Conservation (phyloP, 2,888 invertebrate genomes). For the Netelia melanura region DNA sequence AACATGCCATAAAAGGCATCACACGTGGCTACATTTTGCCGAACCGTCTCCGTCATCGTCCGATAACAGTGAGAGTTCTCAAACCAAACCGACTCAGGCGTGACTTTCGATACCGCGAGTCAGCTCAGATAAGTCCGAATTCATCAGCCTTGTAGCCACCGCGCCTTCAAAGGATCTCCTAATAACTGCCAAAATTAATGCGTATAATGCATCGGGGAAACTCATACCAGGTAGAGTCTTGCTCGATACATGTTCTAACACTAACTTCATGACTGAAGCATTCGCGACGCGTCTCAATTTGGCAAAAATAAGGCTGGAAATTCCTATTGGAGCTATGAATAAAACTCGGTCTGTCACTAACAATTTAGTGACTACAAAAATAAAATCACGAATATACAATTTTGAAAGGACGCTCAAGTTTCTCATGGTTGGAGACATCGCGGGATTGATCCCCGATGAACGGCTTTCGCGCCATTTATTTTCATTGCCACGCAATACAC, state of each 20-base stretch:
- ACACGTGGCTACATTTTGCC: background rate
- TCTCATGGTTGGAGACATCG: constrained; percentile 41
- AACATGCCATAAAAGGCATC: no score
- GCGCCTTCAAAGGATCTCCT: constrained; percentile 10
- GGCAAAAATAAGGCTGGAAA: background rate
- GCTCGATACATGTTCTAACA: constrained; percentile 39
- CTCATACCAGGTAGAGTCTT: constrained; percentile 8
- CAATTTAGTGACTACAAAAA: constrained; percentile 9
- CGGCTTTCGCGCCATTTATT: constrained; percentile 35
- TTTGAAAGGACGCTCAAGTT: constrained; percentile 21
- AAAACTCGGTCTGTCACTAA: constrained; percentile 3
- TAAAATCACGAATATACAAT: constrained; percentile 8
- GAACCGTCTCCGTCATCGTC: background rate
- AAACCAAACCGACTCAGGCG: background rate
- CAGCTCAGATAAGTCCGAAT: background rate
- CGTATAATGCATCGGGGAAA: background rate
- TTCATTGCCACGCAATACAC: constrained; percentile 53
- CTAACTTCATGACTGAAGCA: constrained; percentile 31
- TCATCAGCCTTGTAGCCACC: constrained; percentile 28
- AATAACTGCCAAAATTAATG: constrained; percentile 21
- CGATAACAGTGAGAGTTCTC: background rate
- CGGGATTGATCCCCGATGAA: constrained; percentile 44
- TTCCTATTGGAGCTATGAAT: constrained; percentile 38
- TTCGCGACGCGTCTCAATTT: background rate
- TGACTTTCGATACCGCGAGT: background rate